Percentiles rank a stretch among this genome's conserved stretches.
These are phyloP conservation scores for Phengaris arion DNA, from an alignment of 2,888 invertebrate genomes.

Conservation along the genomic window DNA sequence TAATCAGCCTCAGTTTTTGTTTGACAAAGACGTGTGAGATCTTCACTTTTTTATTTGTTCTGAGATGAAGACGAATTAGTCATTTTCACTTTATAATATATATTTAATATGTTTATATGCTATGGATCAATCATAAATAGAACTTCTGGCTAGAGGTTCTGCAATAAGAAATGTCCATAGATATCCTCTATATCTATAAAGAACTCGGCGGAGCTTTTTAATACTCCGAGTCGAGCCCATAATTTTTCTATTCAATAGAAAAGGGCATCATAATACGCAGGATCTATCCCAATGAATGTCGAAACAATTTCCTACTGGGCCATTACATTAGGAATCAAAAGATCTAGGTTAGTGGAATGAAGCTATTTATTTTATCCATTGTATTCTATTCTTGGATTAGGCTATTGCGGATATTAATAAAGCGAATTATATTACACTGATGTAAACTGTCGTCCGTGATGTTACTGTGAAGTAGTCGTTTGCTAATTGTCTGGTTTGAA, in stretches of 20 bases:
- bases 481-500: too few species aligned
- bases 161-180: neutral
- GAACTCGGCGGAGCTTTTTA: neutral
- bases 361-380: conserved; percentile 8
- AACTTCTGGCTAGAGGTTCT: neutral
- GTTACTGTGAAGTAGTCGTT: neutral
- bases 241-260: conserved; percentile 2
- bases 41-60: neutral
- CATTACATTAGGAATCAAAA: conserved; percentile 20
- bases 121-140: neutral
- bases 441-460: neutral
- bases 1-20: too few species aligned
- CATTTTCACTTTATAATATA: too few species aligned
- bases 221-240: conserved; percentile 9
- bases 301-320: conserved; percentile 18
- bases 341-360: conserved; percentile 13
- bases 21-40: too few species aligned
- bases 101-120: neutral
- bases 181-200: neutral
- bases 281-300: conserved; percentile 15
- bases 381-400: conserved; percentile 14
- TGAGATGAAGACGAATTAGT: too few species aligned
- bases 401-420: neutral
- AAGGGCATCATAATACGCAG: conserved; percentile 13
- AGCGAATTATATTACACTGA: neutral